These are phyloP conservation scores for Scaptomyza cyrtandrae DNA, from an alignment of 2,888 invertebrate genomes.

Conservation along the genomic window DNA sequence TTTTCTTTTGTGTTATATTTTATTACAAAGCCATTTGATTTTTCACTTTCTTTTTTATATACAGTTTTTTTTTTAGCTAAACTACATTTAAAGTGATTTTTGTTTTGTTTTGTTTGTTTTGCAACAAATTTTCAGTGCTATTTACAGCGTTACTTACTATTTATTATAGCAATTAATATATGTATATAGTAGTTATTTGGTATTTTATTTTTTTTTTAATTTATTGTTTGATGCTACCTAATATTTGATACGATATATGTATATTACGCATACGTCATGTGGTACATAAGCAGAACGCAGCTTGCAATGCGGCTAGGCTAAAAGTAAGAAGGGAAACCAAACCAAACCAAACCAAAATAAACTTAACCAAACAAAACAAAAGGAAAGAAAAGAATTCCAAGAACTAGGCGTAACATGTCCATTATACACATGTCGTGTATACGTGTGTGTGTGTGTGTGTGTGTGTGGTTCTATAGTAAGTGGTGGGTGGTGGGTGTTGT, in stretches of 20 bases:
- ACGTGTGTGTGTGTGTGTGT: slow-evolving; percentile 13
- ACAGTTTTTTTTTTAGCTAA: slow-evolving; percentile 35
- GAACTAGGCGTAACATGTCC: slow-evolving; percentile 55
- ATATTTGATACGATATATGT: slow-evolving; percentile 33
- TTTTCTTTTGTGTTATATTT: slow-evolving; percentile 1
- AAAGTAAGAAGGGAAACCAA: slow-evolving; percentile 41
- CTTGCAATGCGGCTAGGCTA: slow-evolving; percentile 77
- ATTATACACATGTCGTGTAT: slow-evolving; percentile 48
- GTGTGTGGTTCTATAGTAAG: not conserved
- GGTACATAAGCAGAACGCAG: slow-evolving; percentile 73
- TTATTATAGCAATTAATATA: slow-evolving; percentile 3
- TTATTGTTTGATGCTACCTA: slow-evolving; percentile 47
- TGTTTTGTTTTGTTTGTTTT: slow-evolving; percentile 8
- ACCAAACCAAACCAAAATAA: slow-evolving; percentile 25
- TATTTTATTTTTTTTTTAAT: no score
- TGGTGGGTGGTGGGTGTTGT: not conserved
- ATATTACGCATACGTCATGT: slow-evolving; percentile 73
- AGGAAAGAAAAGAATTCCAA: slow-evolving; percentile 28
- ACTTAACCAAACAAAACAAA: slow-evolving; percentile 30
- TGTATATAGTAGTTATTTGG: slow-evolving; percentile 1
- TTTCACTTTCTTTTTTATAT: slow-evolving; percentile 27
- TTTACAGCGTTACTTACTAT: slow-evolving; percentile 60
- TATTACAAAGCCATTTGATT: slow-evolving; percentile 25
- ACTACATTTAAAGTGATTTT: slow-evolving; percentile 34
- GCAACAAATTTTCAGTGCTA: slow-evolving; percentile 38